phyloP scores from a whole-genome alignment of 2,888 invertebrate species.

The Chymomyza amoena region DNA sequence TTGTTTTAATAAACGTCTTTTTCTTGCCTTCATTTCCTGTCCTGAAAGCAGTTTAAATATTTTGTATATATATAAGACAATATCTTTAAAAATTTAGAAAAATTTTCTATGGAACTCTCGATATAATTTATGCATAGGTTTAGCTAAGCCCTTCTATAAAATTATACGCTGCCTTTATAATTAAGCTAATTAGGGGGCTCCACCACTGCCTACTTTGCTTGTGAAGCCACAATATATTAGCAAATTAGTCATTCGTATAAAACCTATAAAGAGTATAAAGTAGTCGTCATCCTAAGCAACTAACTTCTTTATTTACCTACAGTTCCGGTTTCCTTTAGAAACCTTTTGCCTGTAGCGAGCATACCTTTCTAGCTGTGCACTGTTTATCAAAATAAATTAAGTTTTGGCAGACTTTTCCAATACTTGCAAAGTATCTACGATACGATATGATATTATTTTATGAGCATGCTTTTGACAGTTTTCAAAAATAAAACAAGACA shows the following conservation, averaged over 20 bases:
- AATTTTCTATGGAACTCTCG: too few relatives aligned
- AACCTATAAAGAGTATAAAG: neutral
- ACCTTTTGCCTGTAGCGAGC: too few relatives aligned
- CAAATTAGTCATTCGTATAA: too few relatives aligned
- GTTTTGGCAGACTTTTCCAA: neutral
- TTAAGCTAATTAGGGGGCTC: too few relatives aligned
- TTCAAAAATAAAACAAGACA: neutral
- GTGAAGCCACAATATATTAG: neutral
- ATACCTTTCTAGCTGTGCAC: neutral
- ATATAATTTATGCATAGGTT: too few relatives aligned
- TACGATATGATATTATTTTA: neutral
- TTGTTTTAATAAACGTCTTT: too few relatives aligned
- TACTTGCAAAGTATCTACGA: neutral
- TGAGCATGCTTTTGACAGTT: neutral
- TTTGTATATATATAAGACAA: too few relatives aligned
- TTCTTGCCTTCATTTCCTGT: too few relatives aligned
- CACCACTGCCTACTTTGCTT: neutral
- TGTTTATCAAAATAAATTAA: constrained; percentile 16
- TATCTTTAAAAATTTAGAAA: too few relatives aligned
- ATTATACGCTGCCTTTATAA: too few relatives aligned
- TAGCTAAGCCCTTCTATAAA: too few relatives aligned
- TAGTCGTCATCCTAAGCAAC: neutral
- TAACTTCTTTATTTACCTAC: neutral
- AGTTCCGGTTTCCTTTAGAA: neutral
- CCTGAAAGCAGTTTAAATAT: neutral